Percentiles rank a stretch among this genome's conserved stretches.
Evolutionary conservation across 2,888 invertebrate species (phyloP).

Genomic region (Drosophila rellima): DNA sequence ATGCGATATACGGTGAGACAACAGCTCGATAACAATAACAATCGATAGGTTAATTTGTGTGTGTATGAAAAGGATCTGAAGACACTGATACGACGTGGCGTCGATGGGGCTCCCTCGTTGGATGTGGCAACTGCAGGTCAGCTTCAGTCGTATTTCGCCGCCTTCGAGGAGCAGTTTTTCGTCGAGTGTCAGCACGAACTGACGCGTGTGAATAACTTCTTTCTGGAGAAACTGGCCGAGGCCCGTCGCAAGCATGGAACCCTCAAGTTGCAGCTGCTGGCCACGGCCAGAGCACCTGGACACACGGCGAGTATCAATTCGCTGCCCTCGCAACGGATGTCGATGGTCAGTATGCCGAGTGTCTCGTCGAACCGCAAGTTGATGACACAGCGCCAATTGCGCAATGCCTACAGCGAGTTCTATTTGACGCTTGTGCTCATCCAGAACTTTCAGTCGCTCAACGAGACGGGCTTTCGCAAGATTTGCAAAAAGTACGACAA

Average conservation of each 20-base stretch:
- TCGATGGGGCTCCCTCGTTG: constrained; percentile 94
- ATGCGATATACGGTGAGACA: constrained; percentile 91
- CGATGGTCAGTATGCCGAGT: constrained; percentile 9
- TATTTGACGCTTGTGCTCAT: constrained; percentile 97
- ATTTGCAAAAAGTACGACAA: constrained; percentile 99
- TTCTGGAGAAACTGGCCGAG: constrained; percentile 98
- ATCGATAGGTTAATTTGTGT: not conserved
- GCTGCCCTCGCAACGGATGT: constrained; percentile 13
- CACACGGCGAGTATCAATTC: constrained; percentile 33
- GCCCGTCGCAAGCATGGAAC: constrained; percentile 96
- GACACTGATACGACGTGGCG: constrained; percentile 93
- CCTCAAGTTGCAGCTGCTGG: constrained; percentile 87
- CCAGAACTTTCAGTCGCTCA: constrained; percentile 98
- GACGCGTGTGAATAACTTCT: constrained; percentile 97
- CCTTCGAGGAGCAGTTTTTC: constrained; percentile 97
- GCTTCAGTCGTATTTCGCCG: constrained; percentile 89
- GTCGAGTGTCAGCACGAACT: constrained; percentile 96
- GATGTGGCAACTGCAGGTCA: constrained; percentile 83
- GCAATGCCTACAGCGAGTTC: constrained; percentile 98
- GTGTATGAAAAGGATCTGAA: constrained; percentile 89
- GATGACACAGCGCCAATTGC: constrained; percentile 84
- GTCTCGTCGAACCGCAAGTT: constrained; percentile 34
- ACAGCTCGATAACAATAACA: not conserved
- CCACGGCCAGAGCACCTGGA: constrained; percentile 28
- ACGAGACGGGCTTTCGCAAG: constrained; percentile 98